Evolutionary conservation across 2,113 vertebrate genomes (phyloP).

Genomic region (Dissostichus mawsoni): DNA sequence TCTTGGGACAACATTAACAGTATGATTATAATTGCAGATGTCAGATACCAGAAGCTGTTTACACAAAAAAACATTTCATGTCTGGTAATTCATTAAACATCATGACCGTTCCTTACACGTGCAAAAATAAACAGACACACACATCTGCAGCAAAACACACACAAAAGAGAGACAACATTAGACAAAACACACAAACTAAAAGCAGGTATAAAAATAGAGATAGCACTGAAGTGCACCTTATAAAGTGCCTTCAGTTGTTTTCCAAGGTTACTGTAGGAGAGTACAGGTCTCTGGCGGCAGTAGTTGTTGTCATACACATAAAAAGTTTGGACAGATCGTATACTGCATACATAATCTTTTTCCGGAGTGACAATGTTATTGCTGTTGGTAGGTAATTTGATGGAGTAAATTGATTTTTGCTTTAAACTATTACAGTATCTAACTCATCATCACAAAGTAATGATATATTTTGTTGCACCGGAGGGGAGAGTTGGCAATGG

Average conservation of each 20-base stretch:
- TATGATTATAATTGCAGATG: conserved; percentile 24
- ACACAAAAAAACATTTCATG: conserved; percentile 23
- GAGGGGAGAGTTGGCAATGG: neutral
- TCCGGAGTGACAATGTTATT: neutral
- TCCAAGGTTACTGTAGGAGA: neutral
- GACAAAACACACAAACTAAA: conserved; percentile 34
- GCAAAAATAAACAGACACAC: neutral
- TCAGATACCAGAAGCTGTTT: conserved; percentile 29
- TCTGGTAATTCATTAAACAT: conserved; percentile 21
- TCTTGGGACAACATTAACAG: neutral
- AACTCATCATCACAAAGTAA: neutral
- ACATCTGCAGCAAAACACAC: neutral
- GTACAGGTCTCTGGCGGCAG: neutral
- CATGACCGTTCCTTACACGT: conserved; percentile 10
- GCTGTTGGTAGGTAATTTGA: neutral
- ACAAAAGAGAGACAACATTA: neutral
- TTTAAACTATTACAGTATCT: neutral
- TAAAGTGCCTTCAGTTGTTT: conserved; percentile 2
- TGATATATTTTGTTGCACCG: neutral
- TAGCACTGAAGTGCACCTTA: neutral
- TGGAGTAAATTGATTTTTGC: neutral
- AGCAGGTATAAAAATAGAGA: conserved; percentile 34
- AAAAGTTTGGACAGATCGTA: neutral
- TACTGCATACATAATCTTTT: neutral
- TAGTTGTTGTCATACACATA: neutral